Evolutionary conservation across 2,113 vertebrate species (phyloP).

Genomic region (Cochlearius cochlearius): DNA sequence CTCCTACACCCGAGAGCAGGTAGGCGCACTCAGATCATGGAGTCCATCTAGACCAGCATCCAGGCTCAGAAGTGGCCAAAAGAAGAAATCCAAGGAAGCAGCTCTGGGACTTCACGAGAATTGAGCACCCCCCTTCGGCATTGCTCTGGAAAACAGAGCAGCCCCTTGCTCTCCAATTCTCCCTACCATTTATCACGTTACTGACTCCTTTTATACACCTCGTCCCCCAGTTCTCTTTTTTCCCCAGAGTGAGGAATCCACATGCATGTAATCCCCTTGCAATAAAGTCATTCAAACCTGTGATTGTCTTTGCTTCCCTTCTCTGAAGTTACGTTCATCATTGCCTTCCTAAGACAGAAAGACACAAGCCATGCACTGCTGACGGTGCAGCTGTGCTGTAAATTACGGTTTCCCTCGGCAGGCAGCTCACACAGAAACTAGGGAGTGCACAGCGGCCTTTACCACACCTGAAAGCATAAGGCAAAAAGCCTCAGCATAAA

Average conservation of each 20-base stretch:
- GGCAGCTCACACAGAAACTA: background rate
- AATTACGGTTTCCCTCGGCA: background rate
- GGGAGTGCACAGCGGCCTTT: background rate
- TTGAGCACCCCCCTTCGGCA: background rate
- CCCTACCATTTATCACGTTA: too few species aligned
- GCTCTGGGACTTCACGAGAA: background rate
- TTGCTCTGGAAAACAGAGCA: background rate
- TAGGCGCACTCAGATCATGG: background rate
- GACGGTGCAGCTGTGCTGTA: background rate
- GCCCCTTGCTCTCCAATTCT: background rate
- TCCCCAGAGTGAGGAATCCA: background rate
- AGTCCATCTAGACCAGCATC: background rate
- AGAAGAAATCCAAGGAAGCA: background rate
- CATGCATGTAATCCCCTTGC: background rate
- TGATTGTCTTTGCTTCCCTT: background rate
- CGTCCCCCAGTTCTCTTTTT: background rate
- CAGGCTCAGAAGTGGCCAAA: background rate
- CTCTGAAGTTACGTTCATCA: background rate
- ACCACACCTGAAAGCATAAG: background rate
- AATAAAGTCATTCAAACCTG: background rate
- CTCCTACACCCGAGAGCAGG: background rate
- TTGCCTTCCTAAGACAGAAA: background rate
- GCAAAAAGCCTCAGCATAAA: background rate
- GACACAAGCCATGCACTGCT: background rate
- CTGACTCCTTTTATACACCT: background rate